Evolutionary conservation across 1,140 invertebrate species (phyloP), one percentile per base, ranked within the genome.

Genomic region (Pseudomyrmex cubaensis): DNA sequence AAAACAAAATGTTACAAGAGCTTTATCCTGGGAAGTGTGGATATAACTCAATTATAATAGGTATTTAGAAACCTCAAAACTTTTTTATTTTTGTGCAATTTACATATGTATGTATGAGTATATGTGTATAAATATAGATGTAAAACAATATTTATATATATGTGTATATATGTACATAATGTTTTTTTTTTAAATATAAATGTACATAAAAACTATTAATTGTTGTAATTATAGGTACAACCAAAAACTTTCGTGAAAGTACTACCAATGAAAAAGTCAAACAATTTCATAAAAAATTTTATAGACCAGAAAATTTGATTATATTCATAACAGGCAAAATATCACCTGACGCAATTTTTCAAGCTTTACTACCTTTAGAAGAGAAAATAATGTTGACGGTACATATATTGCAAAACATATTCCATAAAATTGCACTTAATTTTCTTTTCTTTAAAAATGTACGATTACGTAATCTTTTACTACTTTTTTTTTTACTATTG

Each of bases 301-400:
- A 99, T 93, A 95, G 98, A 54, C 96, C 98, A 15, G 97, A 98
- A 93, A 99, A 99, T 93, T 93, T 99, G 62, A 96, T 96, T 83
- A 93, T 99, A 2, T 97, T 98, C 74, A 96, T 99, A 63, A 96
- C 97, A 56, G 98, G 98, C 1, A 96, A 97, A 93, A 96, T 99
- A 5, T 95, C 97, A 66, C 95, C 97, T 2, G 95, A 98, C 88
- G 20, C 20, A 20, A 95, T 99, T 1, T 98, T 98, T 92, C 94
- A 96, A 90, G 96, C 96, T 12, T 92, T 99, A 22, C 93, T 95
- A 86, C 95, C 95, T 44, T 92, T 98, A 15, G 97, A 98, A 93
- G 95, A 97, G 74, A 98, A 97, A 94, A 98, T 98, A 89, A 92
- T 97, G 25, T 93, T 95, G 10, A 97, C 97, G 95, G 97, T 97